Evolutionary conservation across 1,140 invertebrate species (phyloP).

Genomic region (Gryon sp.): DNA sequence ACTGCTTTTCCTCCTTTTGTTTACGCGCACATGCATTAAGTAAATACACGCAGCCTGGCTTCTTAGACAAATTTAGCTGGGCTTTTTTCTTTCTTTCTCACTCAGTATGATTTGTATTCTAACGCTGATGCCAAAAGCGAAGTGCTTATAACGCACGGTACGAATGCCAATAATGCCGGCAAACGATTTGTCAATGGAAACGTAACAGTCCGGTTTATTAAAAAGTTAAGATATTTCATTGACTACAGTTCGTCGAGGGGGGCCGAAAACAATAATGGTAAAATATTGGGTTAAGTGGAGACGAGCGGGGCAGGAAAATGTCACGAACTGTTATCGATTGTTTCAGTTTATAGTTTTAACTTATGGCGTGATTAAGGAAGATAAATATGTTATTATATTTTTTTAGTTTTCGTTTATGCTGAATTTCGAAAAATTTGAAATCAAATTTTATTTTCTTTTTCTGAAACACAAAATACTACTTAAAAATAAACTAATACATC

Average conservation of each 20-base stretch:
- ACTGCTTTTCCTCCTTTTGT: slow-evolving; percentile 16
- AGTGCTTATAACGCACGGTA: slow-evolving; percentile 49
- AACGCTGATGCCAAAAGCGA: slow-evolving; percentile 25
- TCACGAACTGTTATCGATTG: background rate
- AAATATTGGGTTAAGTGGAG: too few relatives aligned
- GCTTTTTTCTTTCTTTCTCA: slow-evolving; percentile 42
- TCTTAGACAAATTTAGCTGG: slow-evolving; percentile 34
- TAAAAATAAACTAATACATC: too few relatives aligned
- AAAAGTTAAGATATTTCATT: slow-evolving; percentile 61
- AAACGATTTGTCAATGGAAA: slow-evolving; percentile 51
- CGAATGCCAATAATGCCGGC: slow-evolving; percentile 25
- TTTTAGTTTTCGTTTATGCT: too few relatives aligned
- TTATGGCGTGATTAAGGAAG: too few relatives aligned
- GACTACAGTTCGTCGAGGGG: slow-evolving; percentile 23
- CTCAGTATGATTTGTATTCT: slow-evolving; percentile 51
- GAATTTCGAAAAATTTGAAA: too few relatives aligned
- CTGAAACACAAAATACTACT: too few relatives aligned
- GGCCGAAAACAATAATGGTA: slow-evolving; percentile 48
- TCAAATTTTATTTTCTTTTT: too few relatives aligned
- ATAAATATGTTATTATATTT: too few relatives aligned
- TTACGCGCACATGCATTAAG: slow-evolving; percentile 21
- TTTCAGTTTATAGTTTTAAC: too few relatives aligned
- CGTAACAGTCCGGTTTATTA: slow-evolving; percentile 55
- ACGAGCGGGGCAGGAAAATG: slow-evolving; percentile 10
- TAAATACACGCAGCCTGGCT: slow-evolving; percentile 29